Base-by-base conservation (phyloP, 1,140 invertebrate genomes). In the Lepidurus apus region DNA sequence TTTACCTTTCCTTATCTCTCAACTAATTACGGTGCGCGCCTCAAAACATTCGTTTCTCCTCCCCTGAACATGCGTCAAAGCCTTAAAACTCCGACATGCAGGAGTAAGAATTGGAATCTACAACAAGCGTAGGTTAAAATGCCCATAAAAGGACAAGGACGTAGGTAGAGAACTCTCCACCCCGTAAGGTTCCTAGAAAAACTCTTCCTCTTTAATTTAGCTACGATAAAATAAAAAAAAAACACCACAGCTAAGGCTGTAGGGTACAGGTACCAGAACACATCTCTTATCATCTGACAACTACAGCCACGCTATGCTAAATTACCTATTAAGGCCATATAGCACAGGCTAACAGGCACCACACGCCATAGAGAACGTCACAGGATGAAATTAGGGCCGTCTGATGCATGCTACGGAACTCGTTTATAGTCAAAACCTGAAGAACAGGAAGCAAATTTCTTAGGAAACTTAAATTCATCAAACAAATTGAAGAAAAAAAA, bases 61-160 rank as follows among this genome's bases (percentile, higher is more conserved):
- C 53, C 53, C 53, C 53, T 13, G 53, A n/a, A 65, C 53, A 65
- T 21, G 53, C 53, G 53, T 17, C 53, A 13, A 34, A 34, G 34
- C 34, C 26, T 34, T 34, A 34, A 34, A 34, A 34, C 26, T 34
- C 26, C 34, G 34, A 34, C 34, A 34, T 34, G 34, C 34, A 34
- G 34, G 34, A 34, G 2, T 34, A 34, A 34, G 34, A 34, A 34
- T 4, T 34, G 34, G 34, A 34, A 34, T 34, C 34, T 34, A 34
- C 34, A 2, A 34, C 34, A 2, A 34, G 34, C 34, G 34, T 34
- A 65, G 13, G 53, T 65, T 65, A 65, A 65, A 65, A 65, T 65
- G 53, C 53, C 53, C 53, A 65, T 65, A 65, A 65, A 65, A 65
- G 53, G 53, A 65, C 53, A 65, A 1, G 53, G 53, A 13, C 53